Evolutionary conservation across 2,797 vertebrate species (phyloP), one percentile per base, ranked within the genome.

Genomic region (Poeciliopsis turneri): DNA sequence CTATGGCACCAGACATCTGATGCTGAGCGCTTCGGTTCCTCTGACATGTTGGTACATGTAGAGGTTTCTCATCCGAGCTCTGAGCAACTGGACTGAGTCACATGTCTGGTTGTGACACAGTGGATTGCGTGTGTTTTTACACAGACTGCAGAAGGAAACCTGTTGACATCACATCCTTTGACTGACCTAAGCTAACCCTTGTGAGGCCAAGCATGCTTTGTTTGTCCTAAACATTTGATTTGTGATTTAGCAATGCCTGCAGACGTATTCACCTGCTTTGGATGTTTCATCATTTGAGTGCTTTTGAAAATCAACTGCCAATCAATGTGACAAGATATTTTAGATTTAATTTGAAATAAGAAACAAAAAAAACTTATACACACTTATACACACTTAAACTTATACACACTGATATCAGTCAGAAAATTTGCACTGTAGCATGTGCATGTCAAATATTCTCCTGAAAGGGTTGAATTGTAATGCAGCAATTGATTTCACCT

Each of bases 1-100:
- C 95, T 93, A 95, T 96, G 94, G 95, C 84, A 93, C 89, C 93
- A 96, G 92, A 95, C 93, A 88, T 88, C 80, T 53, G 92, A 94
- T 93, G 93, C 91, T 90, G 87, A 91, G 86, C 23, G 84, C 87
- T 90, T 82, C 80, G 84, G 71, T 82, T 36, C 76, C 72, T 84
- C 72, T 53, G 83, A 86, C 83, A 78, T 76, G 87, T 86, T 86
- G 83, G 84, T 92, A 84, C 85, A 80, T 41, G 84, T 82, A 87
- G 81, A 89, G 84, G 76, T 45, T 73, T 77, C 78, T 33, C n/a
- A 43, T 41, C 39, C 30, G 61, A 72, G 55, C 49, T 82, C 72
- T 77, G 77, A 69, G 78, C 82, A 77, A 75, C 72, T 83, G 55
- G 75, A 45, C 78, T 69, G 76, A 72, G 36, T 84, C 74, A 86